phyloP scores from a whole-genome alignment of 2,888 invertebrate species.

The Brenthis ino region DNA sequence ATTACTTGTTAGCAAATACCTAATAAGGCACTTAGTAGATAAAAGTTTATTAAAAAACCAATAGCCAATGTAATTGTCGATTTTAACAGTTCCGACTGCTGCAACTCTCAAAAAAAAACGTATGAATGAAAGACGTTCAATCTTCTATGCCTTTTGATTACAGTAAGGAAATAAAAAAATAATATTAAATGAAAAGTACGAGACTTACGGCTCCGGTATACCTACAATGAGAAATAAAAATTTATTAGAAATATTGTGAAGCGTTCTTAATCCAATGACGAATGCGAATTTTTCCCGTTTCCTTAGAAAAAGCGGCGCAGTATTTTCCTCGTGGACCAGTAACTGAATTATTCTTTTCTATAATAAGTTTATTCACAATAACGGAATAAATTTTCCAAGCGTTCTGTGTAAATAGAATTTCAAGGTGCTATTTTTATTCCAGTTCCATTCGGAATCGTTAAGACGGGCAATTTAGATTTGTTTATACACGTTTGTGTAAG shows the following conservation, averaged over 20 bases:
- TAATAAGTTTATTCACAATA: slow-evolving; percentile 78
- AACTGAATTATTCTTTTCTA: slow-evolving; percentile 76
- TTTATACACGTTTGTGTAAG: slow-evolving; percentile 16
- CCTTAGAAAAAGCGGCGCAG: slow-evolving; percentile 50
- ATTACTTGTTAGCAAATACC: too few species aligned
- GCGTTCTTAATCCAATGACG: slow-evolving; percentile 69
- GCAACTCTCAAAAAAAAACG: slow-evolving; percentile 8
- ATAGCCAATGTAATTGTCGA: neutral
- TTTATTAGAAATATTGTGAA: slow-evolving; percentile 78
- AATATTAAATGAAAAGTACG: slow-evolving; percentile 54
- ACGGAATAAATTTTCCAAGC: slow-evolving; percentile 55
- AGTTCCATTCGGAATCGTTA: slow-evolving; percentile 32
- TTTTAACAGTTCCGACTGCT: neutral
- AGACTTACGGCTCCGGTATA: slow-evolving; percentile 45
- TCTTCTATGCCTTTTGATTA: slow-evolving; percentile 31
- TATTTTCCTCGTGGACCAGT: slow-evolving; percentile 56
- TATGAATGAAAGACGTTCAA: slow-evolving; percentile 19
- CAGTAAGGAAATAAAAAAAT: slow-evolving; percentile 36
- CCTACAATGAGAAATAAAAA: slow-evolving; percentile 73
- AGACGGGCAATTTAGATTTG: slow-evolving; percentile 38
- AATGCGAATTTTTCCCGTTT: slow-evolving; percentile 54
- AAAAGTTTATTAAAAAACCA: too few species aligned
- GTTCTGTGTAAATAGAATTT: slow-evolving; percentile 47
- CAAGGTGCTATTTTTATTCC: slow-evolving; percentile 41
- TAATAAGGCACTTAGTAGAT: too few species aligned